Base-by-base conservation (phyloP, 1,140 invertebrate genomes). In the Drosophila miranda region DNA sequence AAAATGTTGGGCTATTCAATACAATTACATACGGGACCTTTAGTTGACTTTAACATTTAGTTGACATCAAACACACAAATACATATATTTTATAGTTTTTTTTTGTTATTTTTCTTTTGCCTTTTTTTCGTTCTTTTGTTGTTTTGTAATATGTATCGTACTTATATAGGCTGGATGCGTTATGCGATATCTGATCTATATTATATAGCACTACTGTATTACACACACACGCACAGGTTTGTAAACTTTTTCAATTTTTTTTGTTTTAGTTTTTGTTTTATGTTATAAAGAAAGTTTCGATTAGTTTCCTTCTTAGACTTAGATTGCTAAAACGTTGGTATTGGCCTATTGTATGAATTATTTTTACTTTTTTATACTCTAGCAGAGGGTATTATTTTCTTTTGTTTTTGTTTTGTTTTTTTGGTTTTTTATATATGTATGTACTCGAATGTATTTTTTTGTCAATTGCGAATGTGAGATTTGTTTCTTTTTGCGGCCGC, bases 31-130 rank as follows among this genome's bases (percentile, higher is more conserved):
- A 38, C 64, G 56, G 70, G 68, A 72, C 73, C 53, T 34, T 74
- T 55, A 62, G 56, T 75, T 79, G 41, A 79, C 48, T 81, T 60
- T 66, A 84, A 83, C 76, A 83, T 83, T 84, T 79, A 84, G 61
- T 68, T 79, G 71, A 82, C 79, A 82, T 82, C 64, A 77, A 83
- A 84, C 78, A 82, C 79, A 83, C 71, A 84, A 79, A 79, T 75
- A 78, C 63, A 68, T 59, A 48, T 66, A 82, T 71, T 28, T 70
- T 53, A 30, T 23, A 46, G 49, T 49, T 38, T 42, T 19, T 60
- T 63, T 55, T 23, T 7, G 23, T 11, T 52, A 49, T 9, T 41
- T 52, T 45, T 55, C 21, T 7, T 28, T 13, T 52, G 56, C 41
- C 14, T 9, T 41, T 52, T 54, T 11, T 28, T 43, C 8, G 44